phyloP scores from a whole-genome alignment of 2,113 vertebrate genomes.

The Tupaia tana region DNA sequence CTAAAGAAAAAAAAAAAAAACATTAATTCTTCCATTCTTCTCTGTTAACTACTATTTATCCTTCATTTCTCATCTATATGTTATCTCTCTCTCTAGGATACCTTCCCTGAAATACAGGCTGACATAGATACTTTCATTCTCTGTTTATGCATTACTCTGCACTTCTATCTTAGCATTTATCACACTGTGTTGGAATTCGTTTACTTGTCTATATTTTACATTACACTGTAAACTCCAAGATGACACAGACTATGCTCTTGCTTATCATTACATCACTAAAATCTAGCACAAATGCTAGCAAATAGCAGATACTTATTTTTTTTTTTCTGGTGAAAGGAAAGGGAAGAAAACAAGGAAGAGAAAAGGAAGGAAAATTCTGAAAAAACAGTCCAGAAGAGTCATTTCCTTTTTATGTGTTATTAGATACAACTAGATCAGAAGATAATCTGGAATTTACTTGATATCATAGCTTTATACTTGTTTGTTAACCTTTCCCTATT shows the following conservation, averaged over 20 bases:
- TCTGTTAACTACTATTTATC: background rate
- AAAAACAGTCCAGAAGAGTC: background rate
- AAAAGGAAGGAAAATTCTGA: background rate
- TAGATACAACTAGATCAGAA: background rate
- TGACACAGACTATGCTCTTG: background rate
- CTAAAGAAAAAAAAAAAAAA: background rate
- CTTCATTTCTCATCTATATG: background rate
- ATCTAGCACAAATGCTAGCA: background rate
- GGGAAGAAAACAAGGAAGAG: background rate
- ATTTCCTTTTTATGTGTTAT: background rate
- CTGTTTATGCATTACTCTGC: background rate
- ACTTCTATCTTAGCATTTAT: background rate
- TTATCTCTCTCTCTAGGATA: background rate
- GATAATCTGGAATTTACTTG: background rate
- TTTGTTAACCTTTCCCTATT: background rate
- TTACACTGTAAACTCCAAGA: background rate
- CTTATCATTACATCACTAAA: background rate
- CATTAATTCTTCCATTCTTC: background rate
- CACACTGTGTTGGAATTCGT: background rate
- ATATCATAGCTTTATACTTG: background rate
- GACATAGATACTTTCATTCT: background rate
- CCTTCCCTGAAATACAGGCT: background rate
- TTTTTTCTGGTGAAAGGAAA: background rate
- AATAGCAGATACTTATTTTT: background rate
- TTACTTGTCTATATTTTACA: background rate